Percentiles rank a stretch among this genome's conserved stretches.
Conservation (phyloP, 2,888 invertebrate species). For the Protophormia terraenovae region DNA sequence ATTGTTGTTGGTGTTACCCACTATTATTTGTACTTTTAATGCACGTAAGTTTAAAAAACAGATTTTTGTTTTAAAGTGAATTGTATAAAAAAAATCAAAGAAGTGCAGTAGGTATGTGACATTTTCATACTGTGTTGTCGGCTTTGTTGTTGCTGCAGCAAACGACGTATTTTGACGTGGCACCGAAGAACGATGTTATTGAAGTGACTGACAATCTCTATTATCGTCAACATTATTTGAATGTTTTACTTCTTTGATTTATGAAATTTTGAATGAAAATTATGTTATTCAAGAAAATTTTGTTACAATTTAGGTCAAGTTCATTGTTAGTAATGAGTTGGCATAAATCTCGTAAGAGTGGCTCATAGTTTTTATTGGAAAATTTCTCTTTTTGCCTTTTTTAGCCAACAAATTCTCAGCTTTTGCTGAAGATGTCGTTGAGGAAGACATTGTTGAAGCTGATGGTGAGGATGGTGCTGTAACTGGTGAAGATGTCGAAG, state of each 20-base stretch:
- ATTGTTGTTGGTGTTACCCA: conserved; percentile 86
- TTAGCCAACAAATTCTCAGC: conserved; percentile 83
- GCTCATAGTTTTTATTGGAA: background rate
- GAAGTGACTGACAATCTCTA: background rate
- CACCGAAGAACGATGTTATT: conserved; percentile 25
- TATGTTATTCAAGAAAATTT: background rate
- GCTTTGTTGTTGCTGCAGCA: conserved; percentile 49
- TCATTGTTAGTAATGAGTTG: conserved; percentile 25
- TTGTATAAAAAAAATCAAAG: conserved; percentile 10
- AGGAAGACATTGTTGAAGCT: conserved; percentile 84
- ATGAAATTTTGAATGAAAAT: conserved; percentile 40
- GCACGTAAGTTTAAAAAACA: conserved; percentile 85
- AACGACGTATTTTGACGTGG: conserved; percentile 58
- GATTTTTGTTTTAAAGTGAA: background rate
- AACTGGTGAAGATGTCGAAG: conserved; percentile 84
- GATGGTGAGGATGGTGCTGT: conserved; percentile 86
- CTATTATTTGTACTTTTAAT: conserved; percentile 87
- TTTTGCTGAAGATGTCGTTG: conserved; percentile 82
- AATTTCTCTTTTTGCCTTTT: conserved; percentile 65
- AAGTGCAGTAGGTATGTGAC: conserved; percentile 17
- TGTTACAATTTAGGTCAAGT: background rate
- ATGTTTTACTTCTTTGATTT: conserved; percentile 42
- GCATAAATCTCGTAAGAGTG: background rate
- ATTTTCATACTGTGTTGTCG: conserved; percentile 19
- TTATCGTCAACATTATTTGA: background rate